Percentiles rank a stretch among this genome's conserved stretches.
phyloP scores from a whole-genome alignment of 1,140 invertebrate genomes.

The Drosophila seguyi region DNA sequence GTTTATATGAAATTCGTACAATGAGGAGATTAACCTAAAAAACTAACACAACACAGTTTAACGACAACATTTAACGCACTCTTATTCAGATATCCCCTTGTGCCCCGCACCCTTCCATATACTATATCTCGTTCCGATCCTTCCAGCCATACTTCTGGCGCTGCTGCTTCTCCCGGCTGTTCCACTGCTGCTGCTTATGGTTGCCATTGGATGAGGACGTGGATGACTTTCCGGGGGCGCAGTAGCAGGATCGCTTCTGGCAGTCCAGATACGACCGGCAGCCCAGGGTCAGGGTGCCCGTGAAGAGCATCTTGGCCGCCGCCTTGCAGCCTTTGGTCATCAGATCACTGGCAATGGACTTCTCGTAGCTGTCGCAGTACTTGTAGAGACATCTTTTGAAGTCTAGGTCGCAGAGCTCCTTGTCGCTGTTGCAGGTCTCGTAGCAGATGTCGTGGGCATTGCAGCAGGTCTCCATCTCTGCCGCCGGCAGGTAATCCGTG shows the following conservation, averaged over 20 bases:
- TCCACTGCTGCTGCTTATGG: conserved; percentile 42
- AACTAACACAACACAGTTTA: conserved; percentile 50
- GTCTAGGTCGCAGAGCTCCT: conserved; percentile 93
- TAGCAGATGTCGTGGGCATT: conserved; percentile 95
- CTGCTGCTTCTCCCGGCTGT: conserved; percentile 68
- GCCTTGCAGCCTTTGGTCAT: conserved; percentile 92
- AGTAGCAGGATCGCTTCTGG: conserved; percentile 92
- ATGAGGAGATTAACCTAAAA: conserved; percentile 5
- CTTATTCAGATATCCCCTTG: conserved; percentile 12
- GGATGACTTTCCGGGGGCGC: conserved; percentile 78
- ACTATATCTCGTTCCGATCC: conserved; percentile 77
- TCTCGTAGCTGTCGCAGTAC: conserved; percentile 91
- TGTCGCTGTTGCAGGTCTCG: conserved; percentile 93
- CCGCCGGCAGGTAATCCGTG: conserved; percentile 90
- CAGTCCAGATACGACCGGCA: conserved; percentile 93
- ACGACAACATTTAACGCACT: conserved; percentile 55
- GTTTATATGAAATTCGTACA: conserved; percentile 51
- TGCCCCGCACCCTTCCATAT: conserved; percentile 20
- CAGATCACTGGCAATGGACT: conserved; percentile 87
- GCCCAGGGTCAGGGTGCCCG: conserved; percentile 92
- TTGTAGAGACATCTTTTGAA: conserved; percentile 94
- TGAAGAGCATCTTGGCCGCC: conserved; percentile 93
- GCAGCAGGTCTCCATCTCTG: conserved; percentile 94
- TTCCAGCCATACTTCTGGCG: conserved; percentile 81
- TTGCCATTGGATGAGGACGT: conserved; percentile 32